Percentiles rank a stretch among this genome's conserved stretches.
These are phyloP conservation scores for Caenorhabditis becei DNA, from an alignment of 2,888 invertebrate genomes.

Conservation along the genomic window DNA sequence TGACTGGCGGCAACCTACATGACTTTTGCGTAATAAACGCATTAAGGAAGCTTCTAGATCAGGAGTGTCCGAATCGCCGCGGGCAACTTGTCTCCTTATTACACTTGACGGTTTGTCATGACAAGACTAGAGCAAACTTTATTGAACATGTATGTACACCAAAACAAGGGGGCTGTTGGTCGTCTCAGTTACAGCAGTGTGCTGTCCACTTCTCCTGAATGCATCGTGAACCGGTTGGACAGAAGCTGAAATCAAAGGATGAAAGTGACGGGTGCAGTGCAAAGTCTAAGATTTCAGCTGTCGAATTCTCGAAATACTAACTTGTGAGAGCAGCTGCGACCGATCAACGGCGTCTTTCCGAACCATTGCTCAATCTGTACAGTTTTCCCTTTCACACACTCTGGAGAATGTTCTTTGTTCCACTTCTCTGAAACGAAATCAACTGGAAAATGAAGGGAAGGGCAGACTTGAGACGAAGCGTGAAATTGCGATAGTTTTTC, in stretches of 20 bases:
- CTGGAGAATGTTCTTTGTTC: constrained; percentile 57
- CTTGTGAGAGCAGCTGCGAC: constrained; percentile 58
- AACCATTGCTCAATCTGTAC: constrained; percentile 56
- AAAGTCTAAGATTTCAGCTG: constrained; percentile 9
- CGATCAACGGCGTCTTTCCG: constrained; percentile 54
- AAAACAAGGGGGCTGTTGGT: constrained; percentile 4
- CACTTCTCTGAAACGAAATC: constrained; percentile 50
- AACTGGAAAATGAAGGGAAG: constrained; percentile 44
- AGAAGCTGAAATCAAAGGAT: constrained; percentile 51
- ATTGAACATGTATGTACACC: constrained; percentile 29
- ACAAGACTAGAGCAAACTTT: constrained; percentile 14
- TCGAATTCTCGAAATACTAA: constrained; percentile 22
- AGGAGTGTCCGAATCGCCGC: constrained; percentile 40
- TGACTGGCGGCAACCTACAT: constrained; percentile 44
- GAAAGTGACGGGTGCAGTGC: neutral
- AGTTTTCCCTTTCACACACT: constrained; percentile 40
- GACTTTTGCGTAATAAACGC: constrained; percentile 32
- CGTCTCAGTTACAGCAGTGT: constrained; percentile 50
- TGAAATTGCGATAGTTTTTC: constrained; percentile 42
- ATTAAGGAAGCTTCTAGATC: constrained; percentile 49
- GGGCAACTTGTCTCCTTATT: constrained; percentile 35
- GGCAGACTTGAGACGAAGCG: constrained; percentile 30
- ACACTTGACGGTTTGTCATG: constrained; percentile 22
- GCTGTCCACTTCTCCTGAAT: constrained; percentile 60
- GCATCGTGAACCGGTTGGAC: constrained; percentile 53